These are phyloP conservation scores for Trichonephila clavata DNA, from an alignment of 1,140 invertebrate genomes.

Conservation along the genomic window DNA sequence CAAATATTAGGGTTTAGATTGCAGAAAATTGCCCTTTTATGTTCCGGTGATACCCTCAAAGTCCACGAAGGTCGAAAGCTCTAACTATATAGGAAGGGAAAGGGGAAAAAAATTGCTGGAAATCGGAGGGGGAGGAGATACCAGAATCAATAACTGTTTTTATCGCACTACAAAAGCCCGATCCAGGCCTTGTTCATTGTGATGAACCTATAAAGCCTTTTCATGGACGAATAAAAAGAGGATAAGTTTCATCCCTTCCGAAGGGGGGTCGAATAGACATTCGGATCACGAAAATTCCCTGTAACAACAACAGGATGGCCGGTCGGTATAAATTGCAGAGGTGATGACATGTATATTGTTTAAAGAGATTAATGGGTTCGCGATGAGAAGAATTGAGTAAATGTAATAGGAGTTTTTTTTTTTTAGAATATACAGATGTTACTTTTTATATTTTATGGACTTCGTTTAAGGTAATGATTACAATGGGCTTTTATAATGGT, in stretches of 20 bases:
- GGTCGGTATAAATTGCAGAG: neutral
- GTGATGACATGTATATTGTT: conserved; percentile 4
- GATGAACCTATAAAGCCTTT: conserved; percentile 41
- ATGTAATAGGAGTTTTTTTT: neutral
- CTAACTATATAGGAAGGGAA: neutral
- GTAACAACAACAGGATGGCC: neutral
- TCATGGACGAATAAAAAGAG: conserved; percentile 31
- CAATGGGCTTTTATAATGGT: no score
- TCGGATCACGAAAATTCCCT: neutral
- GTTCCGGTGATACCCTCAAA: conserved; percentile 25
- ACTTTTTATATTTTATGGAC: no score
- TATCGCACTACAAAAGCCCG: conserved; percentile 60
- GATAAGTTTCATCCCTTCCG: neutral
- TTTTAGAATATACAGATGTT: no score
- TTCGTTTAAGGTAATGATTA: no score
- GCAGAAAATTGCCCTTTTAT: conserved; percentile 72
- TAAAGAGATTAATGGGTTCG: conserved; percentile 19
- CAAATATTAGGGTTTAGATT: conserved; percentile 38
- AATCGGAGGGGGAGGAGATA: neutral
- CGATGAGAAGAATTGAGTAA: neutral
- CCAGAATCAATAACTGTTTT: conserved; percentile 62
- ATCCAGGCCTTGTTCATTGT: conserved; percentile 47
- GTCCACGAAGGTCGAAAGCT: conserved; percentile 26
- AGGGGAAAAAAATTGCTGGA: neutral
- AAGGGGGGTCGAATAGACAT: neutral